Evolutionary conservation across 2,797 vertebrate species (phyloP).

Genomic region (Sebastolobus altivelis): DNA sequence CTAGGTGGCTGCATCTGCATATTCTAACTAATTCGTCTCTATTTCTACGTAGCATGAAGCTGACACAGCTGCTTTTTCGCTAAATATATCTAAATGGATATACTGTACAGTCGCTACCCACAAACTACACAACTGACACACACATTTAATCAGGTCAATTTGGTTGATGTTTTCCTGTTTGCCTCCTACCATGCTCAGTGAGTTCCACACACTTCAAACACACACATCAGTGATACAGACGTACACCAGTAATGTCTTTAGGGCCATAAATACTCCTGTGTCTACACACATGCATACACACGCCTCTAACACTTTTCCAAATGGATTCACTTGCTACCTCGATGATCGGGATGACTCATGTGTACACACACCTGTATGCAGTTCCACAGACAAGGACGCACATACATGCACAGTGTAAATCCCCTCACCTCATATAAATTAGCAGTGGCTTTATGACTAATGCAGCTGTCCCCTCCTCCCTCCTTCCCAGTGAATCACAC

Average conservation of each 20-base stretch:
- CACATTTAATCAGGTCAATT: slow-evolving; percentile 51
- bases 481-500: slow-evolving; percentile 42
- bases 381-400: slow-evolving; percentile 3
- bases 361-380: slow-evolving; percentile 15
- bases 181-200: slow-evolving; percentile 17
- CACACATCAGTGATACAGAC: slow-evolving; percentile 46
- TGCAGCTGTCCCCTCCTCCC: slow-evolving; percentile 50
- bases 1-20: no score
- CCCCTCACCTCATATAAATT: slow-evolving; percentile 54
- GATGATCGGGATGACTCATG: slow-evolving; percentile 47
- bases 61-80: slow-evolving; percentile 9
- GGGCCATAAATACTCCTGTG: slow-evolving; percentile 45
- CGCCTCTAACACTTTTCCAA: slow-evolving; percentile 45
- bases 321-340: slow-evolving; percentile 49
- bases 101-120: background rate
- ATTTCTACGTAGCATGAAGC: background rate
- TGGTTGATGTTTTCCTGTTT: slow-evolving; percentile 44
- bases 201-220: slow-evolving; percentile 11
- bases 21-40: background rate
- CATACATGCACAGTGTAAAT: slow-evolving; percentile 15
- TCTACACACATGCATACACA: slow-evolving; percentile 29
- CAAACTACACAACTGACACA: slow-evolving; percentile 37
- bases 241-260: slow-evolving; percentile 35
- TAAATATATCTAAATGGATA: slow-evolving; percentile 16
- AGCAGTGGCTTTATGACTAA: slow-evolving; percentile 65